Conservation (phyloP, 2,797 vertebrate genomes). For the Centropyge bicolor region DNA sequence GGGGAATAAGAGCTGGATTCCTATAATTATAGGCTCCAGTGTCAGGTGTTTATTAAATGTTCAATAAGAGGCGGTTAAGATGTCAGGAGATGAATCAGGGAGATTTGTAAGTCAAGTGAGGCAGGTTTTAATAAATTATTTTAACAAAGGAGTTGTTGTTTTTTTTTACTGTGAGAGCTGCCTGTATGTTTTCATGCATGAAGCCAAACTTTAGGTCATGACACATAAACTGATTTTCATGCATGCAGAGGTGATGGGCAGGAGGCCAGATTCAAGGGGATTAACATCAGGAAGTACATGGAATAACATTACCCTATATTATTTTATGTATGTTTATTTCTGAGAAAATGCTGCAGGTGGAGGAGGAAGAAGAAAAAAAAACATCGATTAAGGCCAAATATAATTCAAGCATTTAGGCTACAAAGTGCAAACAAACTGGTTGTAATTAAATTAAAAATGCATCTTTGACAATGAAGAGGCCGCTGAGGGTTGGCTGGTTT, state of each 20-base stretch:
- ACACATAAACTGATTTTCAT: slow-evolving; percentile 39
- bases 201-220: slow-evolving; percentile 38
- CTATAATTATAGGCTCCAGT: slow-evolving; percentile 74
- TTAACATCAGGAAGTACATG: slow-evolving; percentile 27
- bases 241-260: slow-evolving; percentile 36
- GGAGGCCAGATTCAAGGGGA: slow-evolving; percentile 38
- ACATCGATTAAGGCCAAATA: slow-evolving; percentile 11
- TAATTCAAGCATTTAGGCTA: background rate
- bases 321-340: slow-evolving; percentile 31
- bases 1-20: slow-evolving; percentile 74
- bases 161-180: slow-evolving; percentile 33
- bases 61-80: slow-evolving; percentile 81
- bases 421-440: slow-evolving; percentile 5
- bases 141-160: slow-evolving; percentile 15
- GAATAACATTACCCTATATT: slow-evolving; percentile 44
- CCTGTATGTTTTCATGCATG: slow-evolving; percentile 16
- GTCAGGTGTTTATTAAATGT: slow-evolving; percentile 84
- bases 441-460: slow-evolving; percentile 45
- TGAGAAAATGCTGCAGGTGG: slow-evolving; percentile 4
- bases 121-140: slow-evolving; percentile 52
- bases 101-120: slow-evolving; percentile 72
- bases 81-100: slow-evolving; percentile 78
- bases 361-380: background rate
- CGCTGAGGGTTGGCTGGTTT: slow-evolving; percentile 27
- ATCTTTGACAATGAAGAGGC: slow-evolving; percentile 40